Conservation (phyloP, 2,113 vertebrate genomes). For the Petroica traversi region DNA sequence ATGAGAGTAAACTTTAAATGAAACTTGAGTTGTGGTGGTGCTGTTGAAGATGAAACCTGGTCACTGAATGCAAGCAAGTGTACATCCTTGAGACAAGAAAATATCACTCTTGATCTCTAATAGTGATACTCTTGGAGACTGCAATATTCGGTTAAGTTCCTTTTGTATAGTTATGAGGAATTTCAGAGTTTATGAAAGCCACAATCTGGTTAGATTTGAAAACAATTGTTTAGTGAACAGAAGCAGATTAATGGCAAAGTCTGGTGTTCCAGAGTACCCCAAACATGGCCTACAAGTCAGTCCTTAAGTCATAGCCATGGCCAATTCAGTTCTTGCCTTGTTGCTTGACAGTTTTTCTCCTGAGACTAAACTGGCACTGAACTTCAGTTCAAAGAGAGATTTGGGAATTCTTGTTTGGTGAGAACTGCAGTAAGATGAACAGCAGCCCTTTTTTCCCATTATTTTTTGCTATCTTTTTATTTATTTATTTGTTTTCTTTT, state of each 20-base stretch:
- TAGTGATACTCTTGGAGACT: not conserved
- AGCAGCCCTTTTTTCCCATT: rapidly evolving
- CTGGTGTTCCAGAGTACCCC: not conserved
- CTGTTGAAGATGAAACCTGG: not conserved
- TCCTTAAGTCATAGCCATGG: not conserved
- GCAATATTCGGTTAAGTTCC: not conserved
- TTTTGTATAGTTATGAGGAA: not conserved
- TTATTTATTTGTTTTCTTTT: no score
- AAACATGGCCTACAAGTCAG: not conserved
- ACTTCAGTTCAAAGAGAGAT: not conserved
- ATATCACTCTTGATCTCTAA: not conserved
- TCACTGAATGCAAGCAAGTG: not conserved
- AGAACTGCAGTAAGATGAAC: not conserved
- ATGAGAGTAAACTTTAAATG: not conserved
- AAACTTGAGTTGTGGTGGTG: not conserved
- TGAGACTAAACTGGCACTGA: not conserved
- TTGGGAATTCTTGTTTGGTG: not conserved
- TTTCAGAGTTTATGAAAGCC: not conserved
- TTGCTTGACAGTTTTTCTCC: no score
- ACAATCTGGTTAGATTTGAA: not conserved
- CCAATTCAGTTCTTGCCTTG: not conserved
- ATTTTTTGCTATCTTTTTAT: no score
- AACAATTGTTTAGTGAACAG: not conserved
- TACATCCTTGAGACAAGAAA: not conserved
- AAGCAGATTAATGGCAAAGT: not conserved